Percentiles rank a stretch among this genome's conserved stretches.
phyloP scores from a whole-genome alignment of 2,797 vertebrate species.

The Typhlichthys subterraneus region DNA sequence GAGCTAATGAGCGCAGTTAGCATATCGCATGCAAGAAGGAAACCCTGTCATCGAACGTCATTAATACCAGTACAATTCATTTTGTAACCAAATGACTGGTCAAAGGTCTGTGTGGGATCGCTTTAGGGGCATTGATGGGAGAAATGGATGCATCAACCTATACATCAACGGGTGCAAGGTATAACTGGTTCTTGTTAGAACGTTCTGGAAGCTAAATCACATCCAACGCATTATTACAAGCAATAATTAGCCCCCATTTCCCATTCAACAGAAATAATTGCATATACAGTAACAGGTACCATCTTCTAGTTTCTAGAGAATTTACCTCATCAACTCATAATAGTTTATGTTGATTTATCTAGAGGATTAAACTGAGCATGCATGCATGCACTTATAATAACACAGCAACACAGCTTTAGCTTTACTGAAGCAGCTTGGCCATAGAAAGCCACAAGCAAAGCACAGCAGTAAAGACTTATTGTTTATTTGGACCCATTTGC shows the following conservation, averaged over 20 bases:
- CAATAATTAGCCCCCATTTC: conserved; percentile 17
- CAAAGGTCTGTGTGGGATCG: conserved; percentile 49
- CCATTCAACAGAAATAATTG: not conserved
- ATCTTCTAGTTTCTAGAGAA: no score
- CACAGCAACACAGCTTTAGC: no score
- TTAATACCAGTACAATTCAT: conserved; percentile 64
- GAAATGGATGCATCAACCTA: conserved; percentile 29
- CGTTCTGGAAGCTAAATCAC: conserved; percentile 33
- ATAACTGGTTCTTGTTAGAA: conserved; percentile 41
- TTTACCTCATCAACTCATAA: no score
- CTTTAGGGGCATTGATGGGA: conserved; percentile 33
- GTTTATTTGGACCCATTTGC: no score
- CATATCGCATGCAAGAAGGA: conserved; percentile 53
- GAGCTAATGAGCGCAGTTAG: conserved; percentile 71
- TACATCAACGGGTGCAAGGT: conserved; percentile 21
- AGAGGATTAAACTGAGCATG: no score
- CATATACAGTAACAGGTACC: not conserved
- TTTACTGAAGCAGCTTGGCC: no score
- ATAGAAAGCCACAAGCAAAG: no score
- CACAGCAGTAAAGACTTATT: no score
- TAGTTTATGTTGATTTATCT: no score
- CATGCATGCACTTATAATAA: no score
- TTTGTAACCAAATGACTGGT: conserved; percentile 65
- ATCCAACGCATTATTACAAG: conserved; percentile 15
- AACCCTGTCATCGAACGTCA: conserved; percentile 63